A percentile compares a stretch with the other conserved stretches of the same genome.
These are phyloP conservation scores for Epinephelus coioides DNA, from an alignment of 2,797 vertebrate species.

Conservation along the genomic window DNA sequence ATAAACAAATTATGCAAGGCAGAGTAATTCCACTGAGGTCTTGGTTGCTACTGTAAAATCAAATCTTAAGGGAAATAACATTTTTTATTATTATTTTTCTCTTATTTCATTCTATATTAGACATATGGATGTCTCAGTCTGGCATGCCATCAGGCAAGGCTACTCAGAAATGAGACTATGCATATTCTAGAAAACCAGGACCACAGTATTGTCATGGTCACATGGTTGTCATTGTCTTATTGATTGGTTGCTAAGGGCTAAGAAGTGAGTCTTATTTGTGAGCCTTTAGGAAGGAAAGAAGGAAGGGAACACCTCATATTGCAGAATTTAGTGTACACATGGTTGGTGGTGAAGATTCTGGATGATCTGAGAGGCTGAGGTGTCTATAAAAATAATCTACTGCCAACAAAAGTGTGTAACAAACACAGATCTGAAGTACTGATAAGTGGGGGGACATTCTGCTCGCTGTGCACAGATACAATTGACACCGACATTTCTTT, in stretches of 20 bases:
- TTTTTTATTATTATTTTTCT: neutral
- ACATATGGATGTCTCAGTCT: neutral
- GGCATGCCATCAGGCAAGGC: too few species aligned
- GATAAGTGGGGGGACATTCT: constrained; percentile 7
- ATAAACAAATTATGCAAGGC: neutral
- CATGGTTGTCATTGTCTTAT: neutral
- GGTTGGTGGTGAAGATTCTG: neutral
- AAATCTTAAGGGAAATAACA: neutral
- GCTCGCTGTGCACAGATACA: constrained; percentile 5
- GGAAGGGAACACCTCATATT: neutral
- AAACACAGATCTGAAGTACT: neutral
- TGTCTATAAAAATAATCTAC: neutral
- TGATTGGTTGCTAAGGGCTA: neutral
- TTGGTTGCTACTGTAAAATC: neutral
- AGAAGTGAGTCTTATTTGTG: neutral
- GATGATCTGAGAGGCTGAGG: neutral
- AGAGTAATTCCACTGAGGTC: neutral
- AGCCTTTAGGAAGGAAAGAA: neutral
- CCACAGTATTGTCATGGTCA: neutral
- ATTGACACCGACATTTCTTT: constrained; percentile 21
- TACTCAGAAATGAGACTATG: neutral
- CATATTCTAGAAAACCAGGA: neutral
- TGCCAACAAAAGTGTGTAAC: neutral
- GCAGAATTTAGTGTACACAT: neutral
- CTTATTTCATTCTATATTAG: neutral